phyloP scores from a whole-genome alignment of 2,113 vertebrate genomes.

The Ptilonorhynchus violaceus region DNA sequence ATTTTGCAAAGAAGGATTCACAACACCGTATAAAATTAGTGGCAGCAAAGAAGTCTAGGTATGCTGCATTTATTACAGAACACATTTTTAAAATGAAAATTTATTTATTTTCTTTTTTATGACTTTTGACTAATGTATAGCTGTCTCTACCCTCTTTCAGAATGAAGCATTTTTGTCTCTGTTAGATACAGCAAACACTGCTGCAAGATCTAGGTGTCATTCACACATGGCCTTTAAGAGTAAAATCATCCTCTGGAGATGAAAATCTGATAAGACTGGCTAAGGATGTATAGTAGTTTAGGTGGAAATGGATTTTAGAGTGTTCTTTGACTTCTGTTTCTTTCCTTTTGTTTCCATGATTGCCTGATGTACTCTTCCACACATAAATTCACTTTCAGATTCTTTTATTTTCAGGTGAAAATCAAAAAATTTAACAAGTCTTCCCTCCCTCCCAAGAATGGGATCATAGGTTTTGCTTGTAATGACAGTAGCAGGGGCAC shows the following conservation, averaged over 20 bases:
- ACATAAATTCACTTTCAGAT: background rate
- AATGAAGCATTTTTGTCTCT: background rate
- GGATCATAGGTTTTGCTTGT: background rate
- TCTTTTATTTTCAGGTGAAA: background rate
- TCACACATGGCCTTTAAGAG: background rate
- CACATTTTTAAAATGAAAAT: background rate
- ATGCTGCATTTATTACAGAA: background rate
- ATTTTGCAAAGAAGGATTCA: background rate
- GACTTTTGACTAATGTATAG: fast-evolving
- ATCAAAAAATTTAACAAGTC: fast-evolving
- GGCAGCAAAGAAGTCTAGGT: background rate
- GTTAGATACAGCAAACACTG: background rate
- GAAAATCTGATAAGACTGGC: background rate
- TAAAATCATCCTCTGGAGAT: background rate
- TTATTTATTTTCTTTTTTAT: background rate
- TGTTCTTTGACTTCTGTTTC: background rate
- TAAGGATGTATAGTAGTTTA: background rate
- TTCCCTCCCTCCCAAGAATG: background rate
- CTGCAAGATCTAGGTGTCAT: background rate
- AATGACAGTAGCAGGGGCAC: background rate
- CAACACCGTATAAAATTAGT: background rate
- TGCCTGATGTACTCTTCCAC: background rate
- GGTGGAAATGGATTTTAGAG: background rate
- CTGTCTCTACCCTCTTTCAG: background rate
- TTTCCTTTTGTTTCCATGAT: background rate